These are phyloP conservation scores for Chrysolina americana DNA, from an alignment of 2,888 invertebrate species.

Conservation along the genomic window DNA sequence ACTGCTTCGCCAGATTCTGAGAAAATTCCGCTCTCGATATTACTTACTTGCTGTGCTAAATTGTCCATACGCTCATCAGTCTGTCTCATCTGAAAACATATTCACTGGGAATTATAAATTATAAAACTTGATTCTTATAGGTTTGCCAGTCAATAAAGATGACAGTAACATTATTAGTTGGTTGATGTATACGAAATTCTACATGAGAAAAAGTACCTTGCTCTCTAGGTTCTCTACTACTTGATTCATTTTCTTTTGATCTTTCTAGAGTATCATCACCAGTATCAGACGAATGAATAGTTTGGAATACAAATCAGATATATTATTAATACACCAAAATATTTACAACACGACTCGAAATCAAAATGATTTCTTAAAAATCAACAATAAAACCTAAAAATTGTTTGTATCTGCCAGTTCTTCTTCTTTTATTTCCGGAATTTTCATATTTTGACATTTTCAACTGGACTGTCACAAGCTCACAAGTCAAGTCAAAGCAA, in stretches of 20 bases:
- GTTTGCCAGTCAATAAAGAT: background rate
- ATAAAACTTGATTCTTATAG: no score
- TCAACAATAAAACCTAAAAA: no score
- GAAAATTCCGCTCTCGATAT: conserved; percentile 78
- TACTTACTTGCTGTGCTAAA: conserved; percentile 82
- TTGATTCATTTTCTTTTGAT: conserved; percentile 59
- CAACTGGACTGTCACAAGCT: no score
- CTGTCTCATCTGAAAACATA: conserved; percentile 76
- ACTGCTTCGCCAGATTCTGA: conserved; percentile 70
- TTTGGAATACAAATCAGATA: background rate
- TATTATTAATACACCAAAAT: background rate
- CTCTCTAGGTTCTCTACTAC: conserved; percentile 65
- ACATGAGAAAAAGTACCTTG: conserved; percentile 56
- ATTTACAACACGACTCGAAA: no score
- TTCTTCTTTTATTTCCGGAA: no score
- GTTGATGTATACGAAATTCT: background rate
- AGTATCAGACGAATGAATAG: background rate
- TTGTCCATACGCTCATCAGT: conserved; percentile 82
- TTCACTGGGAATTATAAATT: background rate
- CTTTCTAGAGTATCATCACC: conserved; percentile 4
- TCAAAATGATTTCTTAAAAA: no score
- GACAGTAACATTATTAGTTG: background rate
- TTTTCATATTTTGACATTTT: no score
- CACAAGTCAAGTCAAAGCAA: no score
- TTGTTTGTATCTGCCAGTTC: no score